phyloP scores from a whole-genome alignment of 1,140 invertebrate species.

The Saccostrea echinata region DNA sequence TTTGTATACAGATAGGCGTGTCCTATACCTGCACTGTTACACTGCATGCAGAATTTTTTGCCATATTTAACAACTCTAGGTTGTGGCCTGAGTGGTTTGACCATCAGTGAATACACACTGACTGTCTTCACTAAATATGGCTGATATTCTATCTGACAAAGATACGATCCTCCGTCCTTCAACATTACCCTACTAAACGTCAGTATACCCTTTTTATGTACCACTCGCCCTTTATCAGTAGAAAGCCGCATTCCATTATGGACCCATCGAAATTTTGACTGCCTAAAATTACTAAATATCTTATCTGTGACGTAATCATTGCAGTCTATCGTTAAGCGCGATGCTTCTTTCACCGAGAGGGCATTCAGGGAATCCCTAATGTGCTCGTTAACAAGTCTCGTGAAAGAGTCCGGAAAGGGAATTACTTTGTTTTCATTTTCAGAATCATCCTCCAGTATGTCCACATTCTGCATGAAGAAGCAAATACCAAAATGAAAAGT shows the following conservation, averaged over 20 bases:
- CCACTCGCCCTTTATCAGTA: not conserved
- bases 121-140: constrained; percentile 6
- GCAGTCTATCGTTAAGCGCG: not conserved
- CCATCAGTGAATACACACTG: not conserved
- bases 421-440: not conserved
- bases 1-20: constrained; percentile 1
- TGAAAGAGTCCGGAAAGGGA: not conserved
- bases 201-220: not conserved
- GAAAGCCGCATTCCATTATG: not conserved
- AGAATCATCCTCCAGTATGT: not conserved
- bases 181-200: not conserved
- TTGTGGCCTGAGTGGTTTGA: not conserved
- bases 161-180: not conserved
- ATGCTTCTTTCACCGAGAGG: not conserved
- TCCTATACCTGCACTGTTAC: not conserved
- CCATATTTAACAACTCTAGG: not conserved
- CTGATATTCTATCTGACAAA: constrained; percentile 4
- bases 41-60: not conserved
- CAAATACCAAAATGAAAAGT: not conserved
- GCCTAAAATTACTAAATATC: not conserved
- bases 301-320: not conserved
- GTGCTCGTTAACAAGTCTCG: not conserved
- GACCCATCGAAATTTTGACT: constrained; percentile 8
- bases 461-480: not conserved
- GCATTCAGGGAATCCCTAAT: not conserved